These are phyloP conservation scores for Glyptemys insculpta DNA, from an alignment of 2,797 vertebrate genomes.

Conservation along the genomic window DNA sequence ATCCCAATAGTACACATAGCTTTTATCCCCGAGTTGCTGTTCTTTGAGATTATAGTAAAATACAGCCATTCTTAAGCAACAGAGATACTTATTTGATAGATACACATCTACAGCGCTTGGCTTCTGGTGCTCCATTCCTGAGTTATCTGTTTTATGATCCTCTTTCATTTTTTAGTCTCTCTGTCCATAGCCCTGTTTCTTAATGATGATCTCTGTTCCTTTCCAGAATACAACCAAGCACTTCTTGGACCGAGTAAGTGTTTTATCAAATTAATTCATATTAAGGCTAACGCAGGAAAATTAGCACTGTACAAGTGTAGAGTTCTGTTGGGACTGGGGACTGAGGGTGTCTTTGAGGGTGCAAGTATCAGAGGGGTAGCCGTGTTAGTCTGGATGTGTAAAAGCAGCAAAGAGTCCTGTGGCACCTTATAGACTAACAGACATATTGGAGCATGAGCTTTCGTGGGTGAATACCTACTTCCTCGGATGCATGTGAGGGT, in stretches of 20 bases:
- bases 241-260: slow-evolving; percentile 44
- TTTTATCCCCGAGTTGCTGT: neutral
- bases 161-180: neutral
- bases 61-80: neutral
- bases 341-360: neutral
- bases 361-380: neutral
- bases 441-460: too few species aligned
- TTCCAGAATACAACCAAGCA: slow-evolving; percentile 46
- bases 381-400: too few species aligned
- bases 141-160: slow-evolving; percentile 13
- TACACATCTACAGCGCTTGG: slow-evolving; percentile 4
- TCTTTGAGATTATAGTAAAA: neutral
- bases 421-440: too few species aligned
- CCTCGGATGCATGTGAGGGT: neutral
- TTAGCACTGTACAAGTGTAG: neutral
- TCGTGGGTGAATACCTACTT: too few species aligned
- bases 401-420: too few species aligned
- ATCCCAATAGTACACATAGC: neutral
- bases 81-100: slow-evolving; percentile 4
- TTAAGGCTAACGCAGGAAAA: neutral
- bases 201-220: slow-evolving; percentile 11
- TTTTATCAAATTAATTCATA: neutral
- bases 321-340: neutral
- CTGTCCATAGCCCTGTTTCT: neutral
- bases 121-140: slow-evolving; percentile 39